Base-by-base conservation (phyloP, 2,797 vertebrate genomes). In the Steatocranus sp. region DNA sequence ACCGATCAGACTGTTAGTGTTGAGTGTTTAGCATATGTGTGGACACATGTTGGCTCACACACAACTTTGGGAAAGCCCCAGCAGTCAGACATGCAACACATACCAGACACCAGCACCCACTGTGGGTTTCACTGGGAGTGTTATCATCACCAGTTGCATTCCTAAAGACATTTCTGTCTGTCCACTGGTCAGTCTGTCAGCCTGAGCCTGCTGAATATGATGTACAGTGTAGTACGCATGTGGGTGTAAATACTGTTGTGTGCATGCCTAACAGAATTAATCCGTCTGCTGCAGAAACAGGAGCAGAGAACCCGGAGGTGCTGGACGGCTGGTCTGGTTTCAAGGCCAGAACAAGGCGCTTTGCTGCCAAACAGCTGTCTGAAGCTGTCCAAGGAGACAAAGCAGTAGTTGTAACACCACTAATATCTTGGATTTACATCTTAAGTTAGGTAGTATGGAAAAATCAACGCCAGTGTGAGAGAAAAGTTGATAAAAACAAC, bases 71-170 rank as follows among this genome's bases (percentile, higher is more conserved):
- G 89, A 92, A 88, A 89, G 5, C 74, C 90, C 89, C 88, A 32
- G 3, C 3, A 86, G 75, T 76, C 78, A 84, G 81, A 85, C 84
- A 76, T 76, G 85, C 63, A 73, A 32, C 4, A 56, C 85, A 93
- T 83, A 85, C 89, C 88, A 91, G 88, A 94, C 85, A 78, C 82
- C 84, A 61, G 90, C 80, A 81, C 83, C 81, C 83, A 23, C 53
- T 32, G 36, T 8, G 76, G 75, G 74, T 73, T 83, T 63, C 61
- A 84, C 34, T n/a, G 73, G 56, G 81, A 82, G 84, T 61, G 73
- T 76, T 76, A 50, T 85, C 75, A 53, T 75, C 48, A 70, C 41
- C 8, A 27, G 58, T 23, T 48, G 70, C 86, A 87, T 86, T 91
- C 87, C 83, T 81, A 11, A 3, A 25, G 50, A 34, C 20, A 23